phyloP scores from a whole-genome alignment of 1,140 invertebrate genomes.

The Penaeus indicus region DNA sequence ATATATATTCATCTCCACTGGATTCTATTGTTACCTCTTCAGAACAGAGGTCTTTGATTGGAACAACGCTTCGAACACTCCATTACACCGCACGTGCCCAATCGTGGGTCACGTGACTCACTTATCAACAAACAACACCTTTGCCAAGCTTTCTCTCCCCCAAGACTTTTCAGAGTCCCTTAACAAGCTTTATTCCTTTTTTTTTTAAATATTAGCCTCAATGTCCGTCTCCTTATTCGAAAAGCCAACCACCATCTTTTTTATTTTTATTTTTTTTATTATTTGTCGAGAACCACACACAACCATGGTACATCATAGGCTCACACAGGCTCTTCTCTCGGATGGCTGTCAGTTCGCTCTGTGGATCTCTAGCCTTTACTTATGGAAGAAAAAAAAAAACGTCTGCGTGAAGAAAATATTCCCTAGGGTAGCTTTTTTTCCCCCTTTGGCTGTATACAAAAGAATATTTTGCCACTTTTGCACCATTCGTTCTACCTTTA shows the following conservation, averaged over 20 bases:
- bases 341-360: slow-evolving; percentile 36
- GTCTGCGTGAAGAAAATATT: too few species aligned
- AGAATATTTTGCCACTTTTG: too few species aligned
- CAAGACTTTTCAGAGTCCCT: slow-evolving; percentile 49
- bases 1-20: slow-evolving; percentile 34
- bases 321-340: slow-evolving; percentile 53
- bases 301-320: slow-evolving; percentile 45
- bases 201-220: neutral
- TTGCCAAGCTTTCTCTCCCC: slow-evolving; percentile 31
- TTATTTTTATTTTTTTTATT: neutral
- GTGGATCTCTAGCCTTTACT: slow-evolving; percentile 44
- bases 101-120: neutral
- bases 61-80: slow-evolving; percentile 37
- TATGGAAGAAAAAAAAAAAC: neutral
- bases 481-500: too few species aligned
- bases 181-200: neutral
- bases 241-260: slow-evolving; percentile 8
- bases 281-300: slow-evolving; percentile 41
- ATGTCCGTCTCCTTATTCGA: neutral
- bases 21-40: slow-evolving; percentile 17
- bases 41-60: slow-evolving; percentile 47
- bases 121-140: slow-evolving; percentile 12
- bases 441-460: too few species aligned
- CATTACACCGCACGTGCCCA: too few species aligned
- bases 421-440: too few species aligned